Percentiles rank a stretch among this genome's conserved stretches.
Conservation (phyloP, 1,140 invertebrate species). For the Centruroides vittatus region DNA sequence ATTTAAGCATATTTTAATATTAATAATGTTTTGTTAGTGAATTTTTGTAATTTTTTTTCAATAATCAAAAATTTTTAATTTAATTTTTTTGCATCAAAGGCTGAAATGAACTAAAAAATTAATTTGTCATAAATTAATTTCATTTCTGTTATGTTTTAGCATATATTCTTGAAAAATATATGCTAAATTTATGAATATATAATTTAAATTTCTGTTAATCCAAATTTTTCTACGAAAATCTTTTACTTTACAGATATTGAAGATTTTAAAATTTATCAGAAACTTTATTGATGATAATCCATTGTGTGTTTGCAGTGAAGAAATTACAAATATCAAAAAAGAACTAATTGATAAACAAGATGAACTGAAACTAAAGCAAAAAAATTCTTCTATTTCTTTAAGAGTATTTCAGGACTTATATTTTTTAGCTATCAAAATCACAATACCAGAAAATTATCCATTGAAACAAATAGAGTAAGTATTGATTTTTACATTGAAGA, state of each 20-base stretch:
- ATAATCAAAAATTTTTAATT: too few relatives aligned
- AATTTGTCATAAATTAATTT: too few relatives aligned
- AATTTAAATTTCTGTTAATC: too few relatives aligned
- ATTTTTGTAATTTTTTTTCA: too few relatives aligned
- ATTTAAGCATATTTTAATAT: too few relatives aligned
- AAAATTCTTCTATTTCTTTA: conserved; percentile 43
- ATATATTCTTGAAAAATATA: too few relatives aligned
- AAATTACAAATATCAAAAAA: conserved; percentile 46
- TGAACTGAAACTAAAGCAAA: conserved; percentile 51
- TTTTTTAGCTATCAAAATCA: conserved; percentile 40
- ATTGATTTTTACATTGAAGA: background rate
- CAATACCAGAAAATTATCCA: conserved; percentile 52
- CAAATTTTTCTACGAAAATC: too few relatives aligned
- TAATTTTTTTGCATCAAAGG: too few relatives aligned
- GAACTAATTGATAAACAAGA: conserved; percentile 32
- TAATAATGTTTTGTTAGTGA: too few relatives aligned
- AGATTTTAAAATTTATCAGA: conserved; percentile 43
- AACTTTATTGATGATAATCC: conserved; percentile 56
- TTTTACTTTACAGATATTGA: conserved; percentile 30
- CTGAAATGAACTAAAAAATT: too few relatives aligned
- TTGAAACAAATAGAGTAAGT: conserved; percentile 38
- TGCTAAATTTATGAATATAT: too few relatives aligned
- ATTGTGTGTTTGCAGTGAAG: conserved; percentile 54
- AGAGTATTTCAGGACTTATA: conserved; percentile 43
- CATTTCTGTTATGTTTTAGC: too few relatives aligned